Percentiles rank a stretch among this genome's conserved stretches.
These are phyloP conservation scores for Dendrolimus punctatus DNA, from an alignment of 1,140 invertebrate species.

Conservation along the genomic window DNA sequence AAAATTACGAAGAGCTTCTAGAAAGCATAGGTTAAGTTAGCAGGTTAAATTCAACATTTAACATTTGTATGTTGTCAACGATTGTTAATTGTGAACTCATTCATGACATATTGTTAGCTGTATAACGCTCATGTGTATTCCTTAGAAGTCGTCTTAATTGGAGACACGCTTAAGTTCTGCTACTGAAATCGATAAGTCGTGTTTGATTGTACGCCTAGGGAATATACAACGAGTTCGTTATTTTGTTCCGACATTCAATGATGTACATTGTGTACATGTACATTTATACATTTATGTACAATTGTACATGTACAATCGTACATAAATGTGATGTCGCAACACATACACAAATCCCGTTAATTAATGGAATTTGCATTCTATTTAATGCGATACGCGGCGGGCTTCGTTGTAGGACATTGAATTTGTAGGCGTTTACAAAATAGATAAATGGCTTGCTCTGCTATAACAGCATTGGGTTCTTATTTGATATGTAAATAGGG, in stretches of 20 bases:
- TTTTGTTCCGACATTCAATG: slow-evolving; percentile 17
- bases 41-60: too few species aligned
- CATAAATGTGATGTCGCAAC: background rate
- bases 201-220: slow-evolving; percentile 44
- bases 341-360: slow-evolving; percentile 16
- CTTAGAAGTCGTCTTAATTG: slow-evolving; percentile 40
- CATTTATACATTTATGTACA: too few species aligned
- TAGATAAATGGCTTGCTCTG: too few species aligned
- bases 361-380: slow-evolving; percentile 29
- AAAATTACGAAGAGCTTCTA: too few species aligned
- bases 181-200: slow-evolving; percentile 48
- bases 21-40: too few species aligned
- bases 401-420: background rate
- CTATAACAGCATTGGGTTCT: too few species aligned
- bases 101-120: background rate
- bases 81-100: too few species aligned
- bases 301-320: too few species aligned
- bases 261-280: too few species aligned
- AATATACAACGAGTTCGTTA: slow-evolving; percentile 35
- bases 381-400: slow-evolving; percentile 4
- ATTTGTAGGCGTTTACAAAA: slow-evolving; percentile 6
- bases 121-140: slow-evolving; percentile 24
- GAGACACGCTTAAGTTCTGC: slow-evolving; percentile 48
- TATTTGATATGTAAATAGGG: too few species aligned
- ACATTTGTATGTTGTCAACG: too few species aligned